Percentiles rank a stretch among this genome's conserved stretches.
These are phyloP conservation scores for Sebastiscus tertius DNA, from an alignment of 2,797 vertebrate genomes.

Conservation along the genomic window DNA sequence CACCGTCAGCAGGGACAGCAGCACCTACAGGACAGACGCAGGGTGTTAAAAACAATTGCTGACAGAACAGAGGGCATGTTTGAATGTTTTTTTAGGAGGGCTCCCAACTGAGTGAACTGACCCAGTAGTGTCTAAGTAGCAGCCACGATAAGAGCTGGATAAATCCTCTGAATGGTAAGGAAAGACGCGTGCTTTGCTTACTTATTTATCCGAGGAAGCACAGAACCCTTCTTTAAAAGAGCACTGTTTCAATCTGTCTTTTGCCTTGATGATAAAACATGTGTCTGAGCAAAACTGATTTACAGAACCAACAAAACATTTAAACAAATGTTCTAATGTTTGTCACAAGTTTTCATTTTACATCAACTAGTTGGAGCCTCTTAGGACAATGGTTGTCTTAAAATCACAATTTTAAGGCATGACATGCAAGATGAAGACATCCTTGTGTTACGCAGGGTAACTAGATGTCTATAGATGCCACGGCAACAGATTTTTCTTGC, in stretches of 20 bases:
- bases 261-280: not conserved
- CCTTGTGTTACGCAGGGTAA: not conserved
- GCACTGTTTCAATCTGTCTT: not conserved
- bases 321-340: not conserved
- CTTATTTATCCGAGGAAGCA: not conserved
- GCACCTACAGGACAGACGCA: conserved; percentile 73
- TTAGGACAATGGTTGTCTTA: not conserved
- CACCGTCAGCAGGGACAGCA: conserved; percentile 93
- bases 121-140: not conserved
- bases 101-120: not conserved
- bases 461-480: not conserved
- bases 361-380: not conserved
- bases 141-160: not conserved
- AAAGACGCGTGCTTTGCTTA: not conserved
- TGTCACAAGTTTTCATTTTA: not conserved
- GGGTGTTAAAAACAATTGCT: not conserved
- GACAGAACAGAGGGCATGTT: no score
- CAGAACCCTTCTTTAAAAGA: not conserved
- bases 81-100: not conserved
- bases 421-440: not conserved
- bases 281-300: not conserved
- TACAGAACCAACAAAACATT: not conserved
- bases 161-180: not conserved
- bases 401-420: not conserved
- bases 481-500: not conserved